Evolutionary conservation across 2,113 vertebrate species (phyloP).

Genomic region (Tachuris rubrigastra): DNA sequence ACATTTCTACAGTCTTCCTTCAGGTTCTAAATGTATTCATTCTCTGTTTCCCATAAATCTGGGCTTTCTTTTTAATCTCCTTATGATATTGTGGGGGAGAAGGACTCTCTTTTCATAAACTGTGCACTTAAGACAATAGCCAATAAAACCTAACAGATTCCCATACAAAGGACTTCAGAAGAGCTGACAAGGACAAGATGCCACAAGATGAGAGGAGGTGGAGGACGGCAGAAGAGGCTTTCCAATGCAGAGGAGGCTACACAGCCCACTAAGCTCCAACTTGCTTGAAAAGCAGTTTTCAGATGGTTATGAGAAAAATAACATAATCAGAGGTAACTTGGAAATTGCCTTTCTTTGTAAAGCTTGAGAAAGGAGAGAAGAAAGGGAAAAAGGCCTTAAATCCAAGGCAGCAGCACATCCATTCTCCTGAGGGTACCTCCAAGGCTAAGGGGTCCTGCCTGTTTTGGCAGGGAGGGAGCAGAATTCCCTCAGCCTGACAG

Average conservation of each 20-base stretch:
- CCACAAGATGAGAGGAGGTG: not conserved
- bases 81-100: not conserved
- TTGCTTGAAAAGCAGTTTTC: not conserved
- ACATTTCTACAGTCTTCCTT: not conserved
- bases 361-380: not conserved
- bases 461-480: not conserved
- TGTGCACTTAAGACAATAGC: not conserved
- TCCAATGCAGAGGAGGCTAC: not conserved
- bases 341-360: not conserved
- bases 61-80: not conserved
- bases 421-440: not conserved
- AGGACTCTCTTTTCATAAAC: not conserved
- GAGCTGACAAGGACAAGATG: not conserved
- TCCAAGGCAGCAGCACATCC: not conserved
- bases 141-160: not conserved
- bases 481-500: not conserved
- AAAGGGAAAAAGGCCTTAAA: not conserved
- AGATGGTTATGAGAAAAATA: not conserved
- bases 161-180: not conserved
- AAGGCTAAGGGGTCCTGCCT: not conserved
- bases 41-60: not conserved
- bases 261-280: not conserved
- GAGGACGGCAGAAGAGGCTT: not conserved
- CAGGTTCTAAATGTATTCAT: not conserved
- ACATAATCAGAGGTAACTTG: not conserved